phyloP scores from a whole-genome alignment of 2,888 invertebrate species.

The Machimus rusticus region DNA sequence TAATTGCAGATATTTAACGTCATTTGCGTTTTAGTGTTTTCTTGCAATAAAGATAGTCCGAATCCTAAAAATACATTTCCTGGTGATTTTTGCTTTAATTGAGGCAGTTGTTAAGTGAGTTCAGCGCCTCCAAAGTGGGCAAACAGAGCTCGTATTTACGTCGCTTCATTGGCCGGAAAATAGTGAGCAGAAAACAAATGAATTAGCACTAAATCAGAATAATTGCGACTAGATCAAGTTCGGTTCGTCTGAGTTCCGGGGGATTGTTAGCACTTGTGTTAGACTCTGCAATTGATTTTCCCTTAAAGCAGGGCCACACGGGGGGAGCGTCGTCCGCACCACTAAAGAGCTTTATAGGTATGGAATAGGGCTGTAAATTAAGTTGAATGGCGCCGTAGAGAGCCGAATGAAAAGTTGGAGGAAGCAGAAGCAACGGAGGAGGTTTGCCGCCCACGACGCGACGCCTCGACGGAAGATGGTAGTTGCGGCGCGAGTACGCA shows the following conservation, averaged over 20 bases:
- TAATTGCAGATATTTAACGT: neutral
- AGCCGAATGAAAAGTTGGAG: neutral
- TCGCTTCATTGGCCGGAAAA: neutral
- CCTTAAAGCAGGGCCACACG: neutral
- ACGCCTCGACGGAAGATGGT: neutral
- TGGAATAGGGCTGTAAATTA: neutral
- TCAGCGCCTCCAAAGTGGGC: neutral
- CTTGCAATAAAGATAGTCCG: no score
- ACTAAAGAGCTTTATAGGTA: neutral
- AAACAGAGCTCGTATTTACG: neutral
- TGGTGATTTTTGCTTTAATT: neutral
- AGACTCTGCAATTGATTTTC: neutral
- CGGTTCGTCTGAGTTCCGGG: neutral
- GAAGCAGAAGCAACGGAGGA: neutral
- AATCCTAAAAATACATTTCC: neutral
- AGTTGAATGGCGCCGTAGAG: constrained; percentile 35
- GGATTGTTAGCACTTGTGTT: neutral
- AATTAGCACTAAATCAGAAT: neutral
- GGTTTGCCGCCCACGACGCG: neutral
- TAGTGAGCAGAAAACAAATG: neutral
- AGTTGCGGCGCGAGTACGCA: neutral
- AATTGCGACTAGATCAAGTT: neutral
- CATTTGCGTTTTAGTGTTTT: neutral
- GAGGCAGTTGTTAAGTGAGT: neutral
- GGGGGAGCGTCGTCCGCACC: neutral